phyloP scores from a whole-genome alignment of 2,113 vertebrate species.

The Nipponia nippon region DNA sequence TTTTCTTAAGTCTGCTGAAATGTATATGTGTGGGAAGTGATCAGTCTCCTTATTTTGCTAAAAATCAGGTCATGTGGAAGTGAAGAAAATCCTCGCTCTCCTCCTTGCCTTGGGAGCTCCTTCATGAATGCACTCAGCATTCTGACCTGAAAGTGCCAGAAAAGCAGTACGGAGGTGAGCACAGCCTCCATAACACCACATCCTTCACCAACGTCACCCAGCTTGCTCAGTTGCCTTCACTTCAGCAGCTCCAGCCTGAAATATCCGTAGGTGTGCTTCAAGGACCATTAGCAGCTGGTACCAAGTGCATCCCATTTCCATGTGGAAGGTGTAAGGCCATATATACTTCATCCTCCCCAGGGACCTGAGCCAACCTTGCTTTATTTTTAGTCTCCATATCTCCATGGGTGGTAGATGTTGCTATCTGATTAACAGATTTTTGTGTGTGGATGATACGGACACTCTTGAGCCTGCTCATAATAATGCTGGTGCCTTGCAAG shows the following conservation, averaged over 20 bases:
- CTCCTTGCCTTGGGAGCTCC: not conserved
- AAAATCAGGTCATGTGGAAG: not conserved
- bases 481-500: not conserved
- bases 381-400: not conserved
- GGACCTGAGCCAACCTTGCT: not conserved
- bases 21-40: not conserved
- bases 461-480: not conserved
- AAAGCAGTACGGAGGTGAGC: not conserved
- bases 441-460: rapidly evolving
- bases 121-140: not conserved
- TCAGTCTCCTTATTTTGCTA: not conserved
- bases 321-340: not conserved
- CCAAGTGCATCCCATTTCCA: too few species aligned
- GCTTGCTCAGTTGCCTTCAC: not conserved
- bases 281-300: not conserved
- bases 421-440: not conserved
- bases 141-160: not conserved
- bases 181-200: rapidly evolving
- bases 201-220: not conserved
- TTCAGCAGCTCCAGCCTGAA: not conserved
- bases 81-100: not conserved
- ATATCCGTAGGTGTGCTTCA: not conserved
- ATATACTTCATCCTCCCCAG: not conserved
- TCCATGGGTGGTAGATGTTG: not conserved
- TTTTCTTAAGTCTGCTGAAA: not conserved